A percentile compares a stretch with the other conserved stretches of the same genome.
phyloP scores from a whole-genome alignment of 1,140 invertebrate genomes.

The Coptotermes formosanus region DNA sequence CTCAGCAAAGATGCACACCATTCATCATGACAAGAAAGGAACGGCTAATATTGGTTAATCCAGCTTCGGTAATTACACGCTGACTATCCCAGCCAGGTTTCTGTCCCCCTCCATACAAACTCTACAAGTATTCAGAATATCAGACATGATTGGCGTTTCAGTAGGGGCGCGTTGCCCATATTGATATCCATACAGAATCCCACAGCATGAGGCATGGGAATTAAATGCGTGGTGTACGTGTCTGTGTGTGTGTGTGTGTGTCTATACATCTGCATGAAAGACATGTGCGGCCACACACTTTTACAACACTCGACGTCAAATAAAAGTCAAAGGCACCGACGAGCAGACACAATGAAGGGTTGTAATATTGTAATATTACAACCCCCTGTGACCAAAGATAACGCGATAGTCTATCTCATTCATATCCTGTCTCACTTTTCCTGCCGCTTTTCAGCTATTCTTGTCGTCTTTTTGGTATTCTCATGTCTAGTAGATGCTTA shows the following conservation, averaged over 20 bases:
- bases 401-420: background rate
- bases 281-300: background rate
- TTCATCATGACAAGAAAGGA: too few relatives aligned
- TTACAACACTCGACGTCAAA: background rate
- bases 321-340: conserved; percentile 10
- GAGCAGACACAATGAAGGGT: background rate
- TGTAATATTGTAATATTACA: background rate
- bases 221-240: background rate
- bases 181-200: background rate
- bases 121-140: background rate
- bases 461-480: background rate
- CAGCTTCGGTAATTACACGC: background rate
- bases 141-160: background rate
- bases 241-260: too few relatives aligned
- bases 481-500: background rate
- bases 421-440: background rate
- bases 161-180: background rate
- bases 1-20: too few relatives aligned
- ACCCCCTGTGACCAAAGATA: background rate
- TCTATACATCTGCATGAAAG: background rate
- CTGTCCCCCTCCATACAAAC: background rate
- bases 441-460: background rate
- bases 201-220: background rate
- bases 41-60: background rate
- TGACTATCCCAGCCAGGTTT: background rate